A percentile compares a stretch with the other conserved stretches of the same genome.
Conservation (phyloP, 2,797 vertebrate genomes). For the Urosaurus nigricauda region DNA sequence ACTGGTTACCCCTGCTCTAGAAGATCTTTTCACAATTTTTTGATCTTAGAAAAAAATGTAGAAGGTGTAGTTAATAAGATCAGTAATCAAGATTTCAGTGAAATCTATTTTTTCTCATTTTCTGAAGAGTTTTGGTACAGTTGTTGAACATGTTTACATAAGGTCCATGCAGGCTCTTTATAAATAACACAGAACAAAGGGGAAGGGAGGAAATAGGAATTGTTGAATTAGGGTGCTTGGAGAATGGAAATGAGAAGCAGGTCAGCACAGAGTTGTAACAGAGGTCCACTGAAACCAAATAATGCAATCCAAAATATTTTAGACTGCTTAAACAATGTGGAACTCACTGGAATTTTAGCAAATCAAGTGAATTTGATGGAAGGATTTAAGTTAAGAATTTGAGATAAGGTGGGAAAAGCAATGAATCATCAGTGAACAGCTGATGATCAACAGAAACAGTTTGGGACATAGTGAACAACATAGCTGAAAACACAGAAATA, state of each 20-base stretch:
- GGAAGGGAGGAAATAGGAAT: background rate
- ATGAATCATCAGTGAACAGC: background rate
- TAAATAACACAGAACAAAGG: background rate
- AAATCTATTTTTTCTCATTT: background rate
- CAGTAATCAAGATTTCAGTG: background rate
- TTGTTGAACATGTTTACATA: background rate
- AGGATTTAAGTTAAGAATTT: background rate
- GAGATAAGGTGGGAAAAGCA: background rate
- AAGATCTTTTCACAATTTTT: background rate
- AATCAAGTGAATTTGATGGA: background rate
- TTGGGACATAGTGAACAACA: background rate
- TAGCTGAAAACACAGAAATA: background rate
- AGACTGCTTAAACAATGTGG: background rate
- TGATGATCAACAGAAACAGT: background rate
- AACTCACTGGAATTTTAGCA: background rate
- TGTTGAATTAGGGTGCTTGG: background rate
- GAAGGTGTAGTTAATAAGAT: background rate
- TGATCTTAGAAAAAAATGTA: background rate
- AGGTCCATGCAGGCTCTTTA: background rate
- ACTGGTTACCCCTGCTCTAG: constrained; percentile 54
- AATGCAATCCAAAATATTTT: background rate
- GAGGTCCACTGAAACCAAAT: background rate
- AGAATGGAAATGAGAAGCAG: background rate
- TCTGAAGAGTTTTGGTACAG: background rate
- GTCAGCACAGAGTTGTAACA: background rate